A percentile compares a stretch with the other conserved stretches of the same genome.
These are phyloP conservation scores for Drosophila triauraria DNA, from an alignment of 1,140 invertebrate genomes.

Conservation along the genomic window DNA sequence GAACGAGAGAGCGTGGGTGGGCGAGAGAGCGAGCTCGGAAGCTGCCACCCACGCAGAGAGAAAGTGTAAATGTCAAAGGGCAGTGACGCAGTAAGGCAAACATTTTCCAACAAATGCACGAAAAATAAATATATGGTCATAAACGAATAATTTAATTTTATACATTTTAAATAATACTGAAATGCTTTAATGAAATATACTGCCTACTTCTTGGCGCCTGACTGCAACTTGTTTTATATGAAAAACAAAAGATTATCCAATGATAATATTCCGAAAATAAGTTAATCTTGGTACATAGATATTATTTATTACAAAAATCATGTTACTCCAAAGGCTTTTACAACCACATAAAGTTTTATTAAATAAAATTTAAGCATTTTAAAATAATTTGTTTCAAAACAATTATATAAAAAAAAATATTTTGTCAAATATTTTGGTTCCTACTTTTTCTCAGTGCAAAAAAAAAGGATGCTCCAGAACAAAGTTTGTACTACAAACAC, in stretches of 20 bases:
- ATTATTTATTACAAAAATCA: too few relatives aligned
- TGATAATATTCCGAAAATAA: background rate
- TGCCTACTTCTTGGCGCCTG: background rate
- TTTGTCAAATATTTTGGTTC: background rate
- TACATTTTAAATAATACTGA: background rate
- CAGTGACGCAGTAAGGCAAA: slow-evolving; percentile 64
- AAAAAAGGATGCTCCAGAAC: slow-evolving; percentile 53
- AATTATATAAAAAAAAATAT: background rate
- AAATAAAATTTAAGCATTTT: too few relatives aligned
- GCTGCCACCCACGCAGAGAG: slow-evolving; percentile 43
- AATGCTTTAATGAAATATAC: background rate
- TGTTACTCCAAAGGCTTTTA: too few relatives aligned
- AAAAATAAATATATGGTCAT: background rate
- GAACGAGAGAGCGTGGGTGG: slow-evolving; percentile 16
- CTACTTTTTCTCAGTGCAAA: background rate
- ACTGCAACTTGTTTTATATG: too few relatives aligned
- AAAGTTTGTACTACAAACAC: slow-evolving; percentile 17
- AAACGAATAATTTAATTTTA: background rate
- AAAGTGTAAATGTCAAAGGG: slow-evolving; percentile 69
- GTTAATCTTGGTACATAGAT: too few relatives aligned
- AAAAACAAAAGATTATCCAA: background rate
- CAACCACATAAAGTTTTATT: too few relatives aligned
- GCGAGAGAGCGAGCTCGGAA: slow-evolving; percentile 29
- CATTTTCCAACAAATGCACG: slow-evolving; percentile 31
- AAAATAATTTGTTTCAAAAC: too few relatives aligned